Base-by-base conservation (phyloP, 2,888 invertebrate genomes). In the Erebia ligea region DNA sequence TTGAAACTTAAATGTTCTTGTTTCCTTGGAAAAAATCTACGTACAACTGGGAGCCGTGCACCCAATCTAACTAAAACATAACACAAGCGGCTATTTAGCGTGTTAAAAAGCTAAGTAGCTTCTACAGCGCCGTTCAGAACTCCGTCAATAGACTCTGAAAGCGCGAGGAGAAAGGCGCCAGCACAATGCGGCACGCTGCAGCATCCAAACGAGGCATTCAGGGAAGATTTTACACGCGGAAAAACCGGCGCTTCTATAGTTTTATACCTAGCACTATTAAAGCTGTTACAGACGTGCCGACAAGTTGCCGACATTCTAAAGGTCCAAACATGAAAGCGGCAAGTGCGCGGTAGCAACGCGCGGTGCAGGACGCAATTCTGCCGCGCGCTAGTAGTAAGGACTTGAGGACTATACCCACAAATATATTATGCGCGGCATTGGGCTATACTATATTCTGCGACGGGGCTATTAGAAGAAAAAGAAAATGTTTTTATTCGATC, bases 51-150 rank as follows among this genome's bases (percentile, higher is more conserved):
- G 25, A 25, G 4, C 13, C 42, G 21, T 48, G 48, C 21, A 45
- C 45, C 45, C 62, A 62, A 62, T 48, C 19, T 62, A 48, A 62
- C 48, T 62, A 48, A 62, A 62, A 62, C 62, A 48, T 13, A 62
- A 45, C 62, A 45, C 62, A 21, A 62, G 62, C 62, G 40, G 66
- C 66, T 66, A 54, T 66, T 66, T 66, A 66, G 54, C 56, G 56
- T 57, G 56, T 45, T 66, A 66, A 66, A 66, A 45, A 45, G 66
- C 66, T 57, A 66, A 66, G 66, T 66, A 66, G 66, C 66, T 66
- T 45, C 25, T 57, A 66, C 54, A 65, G 65, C 40, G 13, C n/a
- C 54, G 65, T 56, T 56, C 54, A 64, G 52, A 11, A 11, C 40
- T 25, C 34, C 54, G 13, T 65, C 65, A 66, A 66, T 57, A 66